Percentiles rank a stretch among this genome's conserved stretches.
Conservation (phyloP, 2,797 vertebrate species). For the Glossophaga mutica region DNA sequence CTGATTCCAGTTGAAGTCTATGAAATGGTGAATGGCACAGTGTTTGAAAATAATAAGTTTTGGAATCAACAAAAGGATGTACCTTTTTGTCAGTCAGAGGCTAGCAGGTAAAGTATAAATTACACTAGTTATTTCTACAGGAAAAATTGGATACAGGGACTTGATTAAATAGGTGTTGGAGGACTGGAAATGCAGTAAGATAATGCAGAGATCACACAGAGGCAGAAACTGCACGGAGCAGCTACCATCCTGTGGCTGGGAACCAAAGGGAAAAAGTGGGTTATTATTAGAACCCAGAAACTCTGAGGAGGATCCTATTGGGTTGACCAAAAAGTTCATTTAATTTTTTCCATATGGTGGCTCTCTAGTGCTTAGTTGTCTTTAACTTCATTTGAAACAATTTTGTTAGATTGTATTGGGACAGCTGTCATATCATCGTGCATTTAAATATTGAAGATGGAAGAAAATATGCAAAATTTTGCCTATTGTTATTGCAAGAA, state of each 20-base stretch:
- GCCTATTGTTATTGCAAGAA: not conserved
- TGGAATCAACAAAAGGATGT: not conserved
- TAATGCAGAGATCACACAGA: not conserved
- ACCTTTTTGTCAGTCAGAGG: not conserved
- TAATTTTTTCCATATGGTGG: not conserved
- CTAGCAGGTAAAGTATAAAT: not conserved
- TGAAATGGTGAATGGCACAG: not conserved
- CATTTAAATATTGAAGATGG: not conserved
- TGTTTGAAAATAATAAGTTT: not conserved
- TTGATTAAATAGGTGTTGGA: not conserved
- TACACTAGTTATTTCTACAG: not conserved
- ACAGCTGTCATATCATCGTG: not conserved
- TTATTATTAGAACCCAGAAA: not conserved
- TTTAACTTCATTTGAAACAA: not conserved
- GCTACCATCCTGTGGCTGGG: not conserved
- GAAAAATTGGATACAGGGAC: not conserved
- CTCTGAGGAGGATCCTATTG: not conserved
- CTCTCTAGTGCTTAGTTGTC: not conserved
- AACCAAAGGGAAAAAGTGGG: not conserved
- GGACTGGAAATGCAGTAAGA: not conserved
- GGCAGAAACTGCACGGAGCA: not conserved
- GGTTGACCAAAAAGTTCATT: not conserved
- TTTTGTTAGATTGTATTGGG: not conserved
- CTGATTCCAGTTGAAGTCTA: not conserved
- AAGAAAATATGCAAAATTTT: not conserved